A percentile compares a stretch with the other conserved stretches of the same genome.
Conservation (phyloP, 1,140 invertebrate genomes). For the Achatina immaculata region DNA sequence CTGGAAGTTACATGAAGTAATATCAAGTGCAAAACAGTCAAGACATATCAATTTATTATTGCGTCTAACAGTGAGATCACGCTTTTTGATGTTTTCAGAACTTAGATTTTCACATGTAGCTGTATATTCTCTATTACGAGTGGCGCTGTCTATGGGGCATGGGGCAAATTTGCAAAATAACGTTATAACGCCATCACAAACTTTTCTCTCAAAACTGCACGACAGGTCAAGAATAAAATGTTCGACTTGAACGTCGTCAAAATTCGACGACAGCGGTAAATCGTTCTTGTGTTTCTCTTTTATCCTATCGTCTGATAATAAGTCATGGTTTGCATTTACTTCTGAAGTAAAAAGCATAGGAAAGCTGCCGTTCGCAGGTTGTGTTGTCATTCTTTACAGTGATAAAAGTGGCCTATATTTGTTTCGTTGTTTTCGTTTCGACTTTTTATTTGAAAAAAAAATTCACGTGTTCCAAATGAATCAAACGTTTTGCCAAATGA, state of each 20-base stretch:
- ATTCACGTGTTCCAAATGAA: too few relatives aligned
- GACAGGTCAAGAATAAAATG: conserved; percentile 63
- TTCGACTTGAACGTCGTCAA: conserved; percentile 58
- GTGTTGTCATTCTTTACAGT: too few relatives aligned
- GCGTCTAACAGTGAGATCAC: neutral
- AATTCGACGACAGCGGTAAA: conserved; percentile 67
- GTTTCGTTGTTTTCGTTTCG: too few relatives aligned
- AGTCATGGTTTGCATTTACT: too few relatives aligned
- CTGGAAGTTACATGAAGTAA: neutral
- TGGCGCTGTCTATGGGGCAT: too few relatives aligned
- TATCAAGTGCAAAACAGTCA: conserved; percentile 23
- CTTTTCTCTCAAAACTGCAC: conserved; percentile 51
- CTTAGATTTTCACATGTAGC: neutral
- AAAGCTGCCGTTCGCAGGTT: too few relatives aligned
- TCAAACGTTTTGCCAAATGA: too few relatives aligned
- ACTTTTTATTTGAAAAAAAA: too few relatives aligned
- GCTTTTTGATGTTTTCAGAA: neutral
- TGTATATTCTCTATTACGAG: neutral
- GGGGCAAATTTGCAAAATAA: conserved; percentile 40
- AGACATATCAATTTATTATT: neutral
- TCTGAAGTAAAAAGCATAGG: too few relatives aligned
- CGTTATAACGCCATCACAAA: conserved; percentile 56
- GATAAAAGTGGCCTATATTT: too few relatives aligned
- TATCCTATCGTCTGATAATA: too few relatives aligned
- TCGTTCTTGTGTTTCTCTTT: conserved; percentile 46